Evolutionary conservation across 1,140 invertebrate species (phyloP), one percentile per base, ranked within the genome.

Genomic region (Aphelinus atriplicis): DNA sequence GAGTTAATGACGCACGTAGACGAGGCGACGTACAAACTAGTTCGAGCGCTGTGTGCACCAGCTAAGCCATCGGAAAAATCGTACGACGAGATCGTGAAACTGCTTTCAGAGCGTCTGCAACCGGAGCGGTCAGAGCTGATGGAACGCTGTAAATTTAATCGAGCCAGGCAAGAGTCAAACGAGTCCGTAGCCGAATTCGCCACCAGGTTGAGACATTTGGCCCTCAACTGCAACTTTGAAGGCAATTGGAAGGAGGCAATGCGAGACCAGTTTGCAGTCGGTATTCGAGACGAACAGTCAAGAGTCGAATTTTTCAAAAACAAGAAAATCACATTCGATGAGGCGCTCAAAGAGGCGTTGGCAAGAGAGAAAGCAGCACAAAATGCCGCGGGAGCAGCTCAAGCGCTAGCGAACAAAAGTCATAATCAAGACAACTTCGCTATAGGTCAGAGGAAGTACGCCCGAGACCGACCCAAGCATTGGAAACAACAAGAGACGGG

Each of bases 101-200:
- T 65, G 7, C 48, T 65, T 1, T 1, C 1, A 10, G 6, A 53
- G 10, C 64, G 47, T 7, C 26, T 65, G 1, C 51, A 65, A 51
- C 50, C 26, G 7, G 42, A 43, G 26, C 26, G 48, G 4, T 65
- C 64, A 9, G 48, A 51, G 53, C 56, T 75, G 2, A 75, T 71
- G 70, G 63, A 75, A 7, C n/a, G 69, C 7, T 75, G 73, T 56
- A 63, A 7, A 6, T 75, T 75, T 45, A 56, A 75, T 45, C 7
- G 55, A 62, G 73, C 73, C 9, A 65, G 55, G 9, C 73, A 78
- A 63, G 58, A 75, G 46, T 6, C 1, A 1, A 10, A 10, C 4
- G 77, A 78, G 50, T 53, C 47, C 1, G 61, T 78, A 2, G 42
- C 68, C 42, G 73, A 78, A 5, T 78, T 78, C 47, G 73, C 64